A percentile compares a stretch with the other conserved stretches of the same genome.
Conservation (phyloP, 2,797 vertebrate genomes). For the Crenichthys baileyi region DNA sequence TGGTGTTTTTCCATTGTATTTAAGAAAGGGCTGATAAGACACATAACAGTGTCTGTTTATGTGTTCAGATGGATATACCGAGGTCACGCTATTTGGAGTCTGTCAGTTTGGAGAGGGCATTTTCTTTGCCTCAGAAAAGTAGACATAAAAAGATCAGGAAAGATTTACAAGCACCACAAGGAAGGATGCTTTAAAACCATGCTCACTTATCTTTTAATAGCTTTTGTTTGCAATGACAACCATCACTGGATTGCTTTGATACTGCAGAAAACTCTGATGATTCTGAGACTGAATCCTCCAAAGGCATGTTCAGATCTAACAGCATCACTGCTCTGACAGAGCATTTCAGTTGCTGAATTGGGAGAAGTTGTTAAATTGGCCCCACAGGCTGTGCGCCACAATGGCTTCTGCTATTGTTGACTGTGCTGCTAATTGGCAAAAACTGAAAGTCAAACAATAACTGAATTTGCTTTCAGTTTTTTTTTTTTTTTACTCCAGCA, state of each 20-base stretch:
- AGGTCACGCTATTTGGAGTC: not conserved
- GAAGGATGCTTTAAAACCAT: conserved; percentile 1
- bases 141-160: not conserved
- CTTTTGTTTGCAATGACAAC: conserved; percentile 12
- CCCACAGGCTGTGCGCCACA: conserved; percentile 9
- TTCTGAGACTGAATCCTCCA: conserved; percentile 4
- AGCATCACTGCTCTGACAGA: not conserved
- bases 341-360: conserved; percentile 14
- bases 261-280: not conserved
- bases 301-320: not conserved
- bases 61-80: not conserved
- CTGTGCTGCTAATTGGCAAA: conserved; percentile 5
- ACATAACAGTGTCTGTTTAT: not conserved
- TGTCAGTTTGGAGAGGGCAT: not conserved
- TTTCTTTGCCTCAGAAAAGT: conserved; percentile 8
- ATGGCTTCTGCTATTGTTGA: conserved; percentile 4
- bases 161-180: conserved; percentile 5
- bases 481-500: not conserved
- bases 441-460: conserved; percentile 5
- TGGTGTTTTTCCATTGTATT: not conserved
- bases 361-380: conserved; percentile 21
- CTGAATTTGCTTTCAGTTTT: not conserved
- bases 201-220: conserved; percentile 5
- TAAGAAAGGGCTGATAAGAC: not conserved
- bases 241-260: conserved; percentile 12